Conservation (phyloP, 2,888 invertebrate genomes). For the Drosophila pseudotalamancana region DNA sequence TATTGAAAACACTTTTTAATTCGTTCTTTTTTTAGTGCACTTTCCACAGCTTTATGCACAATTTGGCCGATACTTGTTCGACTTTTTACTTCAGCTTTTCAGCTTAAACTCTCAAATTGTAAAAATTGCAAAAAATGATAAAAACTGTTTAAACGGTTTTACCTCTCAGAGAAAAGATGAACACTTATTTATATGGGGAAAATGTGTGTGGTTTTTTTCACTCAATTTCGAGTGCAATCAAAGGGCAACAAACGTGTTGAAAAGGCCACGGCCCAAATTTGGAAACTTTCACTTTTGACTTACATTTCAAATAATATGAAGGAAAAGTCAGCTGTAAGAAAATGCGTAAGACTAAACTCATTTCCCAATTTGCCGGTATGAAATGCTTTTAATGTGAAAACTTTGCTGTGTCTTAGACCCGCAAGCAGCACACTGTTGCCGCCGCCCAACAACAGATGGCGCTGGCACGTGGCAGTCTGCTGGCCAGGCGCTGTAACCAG, state of each 20-base stretch:
- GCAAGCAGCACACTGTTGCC: constrained; percentile 39
- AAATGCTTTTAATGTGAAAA: constrained; percentile 76
- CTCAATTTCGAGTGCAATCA: constrained; percentile 21
- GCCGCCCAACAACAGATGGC: constrained; percentile 56
- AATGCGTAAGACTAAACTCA: constrained; percentile 54
- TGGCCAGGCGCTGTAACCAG: constrained; percentile 26
- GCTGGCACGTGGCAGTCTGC: constrained; percentile 43
- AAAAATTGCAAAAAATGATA: too few relatives aligned
- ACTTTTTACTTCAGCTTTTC: constrained; percentile 18
- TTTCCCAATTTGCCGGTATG: constrained; percentile 67
- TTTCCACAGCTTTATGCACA: constrained; percentile 45
- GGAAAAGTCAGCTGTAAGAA: constrained; percentile 21
- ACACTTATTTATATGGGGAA: constrained; percentile 2
- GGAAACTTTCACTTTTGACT: constrained; percentile 40
- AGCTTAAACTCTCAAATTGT: constrained; percentile 11
- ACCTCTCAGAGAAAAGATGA: constrained; percentile 8
- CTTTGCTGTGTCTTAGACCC: constrained; percentile 48
- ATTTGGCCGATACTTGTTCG: constrained; percentile 38
- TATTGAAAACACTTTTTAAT: not conserved
- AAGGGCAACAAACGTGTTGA: not conserved
- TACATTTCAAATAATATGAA: constrained; percentile 22
- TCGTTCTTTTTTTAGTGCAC: constrained; percentile 1
- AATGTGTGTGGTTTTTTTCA: constrained; percentile 29
- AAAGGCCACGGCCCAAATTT: constrained; percentile 17
- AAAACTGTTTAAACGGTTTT: constrained; percentile 25